A percentile compares a stretch with the other conserved stretches of the same genome.
Conservation (phyloP, 2,797 vertebrate species). For the Heliangelus exortis region DNA sequence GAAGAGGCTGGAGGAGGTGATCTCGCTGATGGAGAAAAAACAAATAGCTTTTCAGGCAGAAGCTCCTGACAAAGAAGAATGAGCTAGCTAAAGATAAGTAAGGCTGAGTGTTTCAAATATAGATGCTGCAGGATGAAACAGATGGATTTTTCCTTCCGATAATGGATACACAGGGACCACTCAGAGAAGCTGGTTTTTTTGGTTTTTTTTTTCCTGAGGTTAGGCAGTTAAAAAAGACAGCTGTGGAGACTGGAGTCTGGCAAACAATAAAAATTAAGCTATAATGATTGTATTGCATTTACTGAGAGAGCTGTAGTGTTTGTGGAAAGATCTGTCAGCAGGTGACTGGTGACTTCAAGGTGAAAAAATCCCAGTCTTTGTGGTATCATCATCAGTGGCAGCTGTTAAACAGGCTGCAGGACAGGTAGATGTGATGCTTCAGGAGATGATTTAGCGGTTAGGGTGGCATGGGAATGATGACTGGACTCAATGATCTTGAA, state of each 20-base stretch:
- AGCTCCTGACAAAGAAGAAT: slow-evolving; percentile 44
- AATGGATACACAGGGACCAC: slow-evolving; percentile 26
- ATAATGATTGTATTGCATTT: not conserved
- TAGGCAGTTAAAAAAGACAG: not conserved
- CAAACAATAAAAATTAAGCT: slow-evolving; percentile 10
- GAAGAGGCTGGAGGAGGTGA: slow-evolving; percentile 24
- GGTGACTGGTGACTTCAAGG: not conserved
- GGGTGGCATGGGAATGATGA: not conserved
- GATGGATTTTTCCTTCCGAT: slow-evolving; percentile 40
- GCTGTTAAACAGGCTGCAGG: not conserved
- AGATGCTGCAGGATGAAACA: slow-evolving; percentile 43
- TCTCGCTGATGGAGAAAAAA: slow-evolving; percentile 15
- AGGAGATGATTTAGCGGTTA: too few species aligned
- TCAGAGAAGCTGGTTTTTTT: not conserved
- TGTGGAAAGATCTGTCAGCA: not conserved
- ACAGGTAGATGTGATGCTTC: too few species aligned
- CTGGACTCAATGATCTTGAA: too few species aligned
- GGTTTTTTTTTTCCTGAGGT: not conserved
- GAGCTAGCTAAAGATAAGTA: slow-evolving; percentile 23
- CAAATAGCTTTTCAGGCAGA: not conserved
- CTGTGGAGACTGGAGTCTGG: not conserved
- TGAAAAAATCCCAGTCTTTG: not conserved
- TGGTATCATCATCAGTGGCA: not conserved
- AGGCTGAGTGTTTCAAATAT: slow-evolving; percentile 49
- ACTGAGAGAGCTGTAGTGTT: not conserved